Evolutionary conservation across 2,797 vertebrate species (phyloP), one percentile per base, ranked within the genome.

Genomic region (Buceros bicornis): DNA sequence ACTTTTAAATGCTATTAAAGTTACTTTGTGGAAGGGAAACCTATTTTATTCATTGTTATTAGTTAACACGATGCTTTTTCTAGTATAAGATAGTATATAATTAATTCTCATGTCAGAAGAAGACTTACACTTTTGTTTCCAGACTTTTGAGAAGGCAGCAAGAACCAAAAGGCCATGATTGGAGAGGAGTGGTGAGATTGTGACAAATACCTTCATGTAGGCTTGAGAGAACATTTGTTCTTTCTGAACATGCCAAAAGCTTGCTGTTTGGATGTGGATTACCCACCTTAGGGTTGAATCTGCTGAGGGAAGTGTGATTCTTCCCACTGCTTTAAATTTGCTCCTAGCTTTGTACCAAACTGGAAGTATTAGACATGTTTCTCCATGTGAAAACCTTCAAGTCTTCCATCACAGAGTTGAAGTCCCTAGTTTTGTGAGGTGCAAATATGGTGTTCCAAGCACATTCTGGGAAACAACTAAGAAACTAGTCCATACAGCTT

Each of bases 311-410:
- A 66, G 54, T 82, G 73, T 82, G 56, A 87, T 53, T 94, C 64
- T 82, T 89, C n/a, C 40, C 53, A 33, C 74, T 89, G 74, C 67
- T 89, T 82, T 71, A 88, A 85, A 95, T 81, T 71, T 83, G 21
- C 54, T 83, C 8, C 42, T 69, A 74, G 35, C 76, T 93, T 91
- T 94, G 28, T 74, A 93, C 40, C 66, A 70, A n/a, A 77, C 31
- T 56, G 51, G 47, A 85, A 53, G 17, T 72, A 31, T 31, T 67
- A 28, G 47, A 11, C 43, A 20, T 60, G 35, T 70, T 94, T 93
- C 54, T 92, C 69, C 26, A 20, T 35, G 31, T 81, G 70, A 86
- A 91, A 91, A 73, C 22, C 31, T 79, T 90, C 31, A 60, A 62
- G 5, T 61, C 11, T 5, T 82, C 9, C 4, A 6, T 51, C 12